These are phyloP conservation scores for Cantharis rustica DNA, from an alignment of 2,888 invertebrate species.

Conservation along the genomic window DNA sequence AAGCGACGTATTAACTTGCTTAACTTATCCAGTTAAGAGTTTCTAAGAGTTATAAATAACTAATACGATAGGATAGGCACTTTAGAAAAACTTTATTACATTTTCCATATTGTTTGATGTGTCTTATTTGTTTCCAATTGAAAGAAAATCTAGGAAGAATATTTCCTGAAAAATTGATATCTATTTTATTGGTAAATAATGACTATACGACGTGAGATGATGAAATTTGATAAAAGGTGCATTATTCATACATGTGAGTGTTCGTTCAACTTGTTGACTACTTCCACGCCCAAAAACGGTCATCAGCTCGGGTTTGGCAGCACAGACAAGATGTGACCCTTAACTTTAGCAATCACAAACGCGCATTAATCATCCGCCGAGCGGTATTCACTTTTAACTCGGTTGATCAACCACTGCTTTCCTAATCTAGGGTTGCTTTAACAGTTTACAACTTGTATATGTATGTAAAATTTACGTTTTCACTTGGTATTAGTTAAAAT, in stretches of 20 bases:
- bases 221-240: slow-evolving; percentile 5
- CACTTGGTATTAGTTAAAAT: neutral
- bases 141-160: neutral
- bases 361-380: slow-evolving; percentile 36
- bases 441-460: slow-evolving; percentile 17
- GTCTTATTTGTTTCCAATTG: neutral
- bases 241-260: slow-evolving; percentile 25
- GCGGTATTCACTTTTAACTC: slow-evolving; percentile 33
- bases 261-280: slow-evolving; percentile 27
- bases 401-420: slow-evolving; percentile 17
- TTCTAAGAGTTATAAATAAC: neutral
- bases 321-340: slow-evolving; percentile 30
- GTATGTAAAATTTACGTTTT: neutral
- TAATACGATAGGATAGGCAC: neutral
- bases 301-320: slow-evolving; percentile 18
- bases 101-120: neutral
- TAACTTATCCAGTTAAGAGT: neutral
- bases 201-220: neutral
- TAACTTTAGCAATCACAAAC: slow-evolving; percentile 36
- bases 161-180: neutral
- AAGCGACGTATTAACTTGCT: neutral
- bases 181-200: neutral
- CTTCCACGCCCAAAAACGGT: slow-evolving; percentile 24
- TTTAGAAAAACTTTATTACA: neutral
- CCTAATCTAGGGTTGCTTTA: slow-evolving; percentile 18